These are phyloP conservation scores for Poliocrania exsul DNA, from an alignment of 2,797 vertebrate species.

Conservation along the genomic window DNA sequence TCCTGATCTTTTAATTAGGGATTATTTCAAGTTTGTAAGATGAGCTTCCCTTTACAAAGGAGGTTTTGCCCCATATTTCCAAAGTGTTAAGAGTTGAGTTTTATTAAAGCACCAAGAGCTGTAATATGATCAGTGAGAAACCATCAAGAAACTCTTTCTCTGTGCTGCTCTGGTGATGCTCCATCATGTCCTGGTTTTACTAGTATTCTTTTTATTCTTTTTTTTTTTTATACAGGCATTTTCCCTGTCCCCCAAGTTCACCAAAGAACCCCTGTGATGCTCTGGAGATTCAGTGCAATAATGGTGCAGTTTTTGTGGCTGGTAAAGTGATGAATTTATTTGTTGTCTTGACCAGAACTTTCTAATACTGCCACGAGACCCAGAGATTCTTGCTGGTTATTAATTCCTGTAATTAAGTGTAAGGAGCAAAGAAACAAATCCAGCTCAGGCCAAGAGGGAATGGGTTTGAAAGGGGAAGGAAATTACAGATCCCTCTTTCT, in stretches of 20 bases:
- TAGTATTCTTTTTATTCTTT: background rate
- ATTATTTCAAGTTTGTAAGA: background rate
- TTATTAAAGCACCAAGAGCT: background rate
- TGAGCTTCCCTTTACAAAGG: background rate
- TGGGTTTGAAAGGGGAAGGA: background rate
- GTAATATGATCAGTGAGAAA: background rate
- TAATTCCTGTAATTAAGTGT: background rate
- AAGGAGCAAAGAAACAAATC: background rate
- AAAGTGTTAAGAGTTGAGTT: background rate
- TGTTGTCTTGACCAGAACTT: constrained; percentile 3
- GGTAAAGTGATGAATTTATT: constrained; percentile 78
- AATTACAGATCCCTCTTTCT: background rate
- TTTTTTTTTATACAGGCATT: constrained; percentile 77
- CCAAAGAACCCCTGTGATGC: constrained; percentile 78
- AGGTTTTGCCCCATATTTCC: background rate
- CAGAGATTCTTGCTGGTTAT: background rate
- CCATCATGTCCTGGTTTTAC: background rate
- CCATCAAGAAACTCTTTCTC: background rate
- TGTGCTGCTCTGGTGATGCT: background rate
- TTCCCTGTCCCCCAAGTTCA: constrained; percentile 82
- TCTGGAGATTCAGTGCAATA: constrained; percentile 88
- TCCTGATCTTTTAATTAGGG: constrained; percentile 5
- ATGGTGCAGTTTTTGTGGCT: constrained; percentile 90
- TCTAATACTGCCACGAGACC: background rate
- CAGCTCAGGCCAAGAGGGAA: background rate